Percentiles rank a stretch among this genome's conserved stretches.
These are phyloP conservation scores for Rousettus leschenaultii DNA, from an alignment of 2,113 vertebrate genomes.

Conservation along the genomic window DNA sequence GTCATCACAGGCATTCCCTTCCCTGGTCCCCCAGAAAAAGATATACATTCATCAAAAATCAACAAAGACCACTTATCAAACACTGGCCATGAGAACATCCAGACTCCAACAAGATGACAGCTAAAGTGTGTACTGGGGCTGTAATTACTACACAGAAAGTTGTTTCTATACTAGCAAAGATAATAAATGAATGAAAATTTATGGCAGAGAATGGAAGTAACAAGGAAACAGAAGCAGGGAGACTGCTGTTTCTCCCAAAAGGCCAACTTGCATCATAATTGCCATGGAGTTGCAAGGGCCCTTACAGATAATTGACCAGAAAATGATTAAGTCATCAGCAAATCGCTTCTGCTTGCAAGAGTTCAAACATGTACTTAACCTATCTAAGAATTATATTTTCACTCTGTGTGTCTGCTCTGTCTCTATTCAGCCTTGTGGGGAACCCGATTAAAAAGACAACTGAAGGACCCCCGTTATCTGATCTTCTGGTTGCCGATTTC, in stretches of 20 bases:
- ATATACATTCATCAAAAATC: constrained; percentile 90
- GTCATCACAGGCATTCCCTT: constrained; percentile 86
- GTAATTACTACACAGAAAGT: constrained; percentile 91
- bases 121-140: constrained; percentile 85
- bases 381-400: constrained; percentile 98
- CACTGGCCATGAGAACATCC: constrained; percentile 85
- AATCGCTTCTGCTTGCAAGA: constrained; percentile 96
- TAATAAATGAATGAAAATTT: constrained; percentile 92
- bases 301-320: constrained; percentile 99
- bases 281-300: constrained; percentile 89
- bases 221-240: constrained; percentile 90
- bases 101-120: constrained; percentile 87
- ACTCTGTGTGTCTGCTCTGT: constrained; percentile 92
- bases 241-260: constrained; percentile 91
- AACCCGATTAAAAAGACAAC: constrained; percentile 91
- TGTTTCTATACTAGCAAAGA: constrained; percentile 89
- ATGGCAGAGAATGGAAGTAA: constrained; percentile 88
- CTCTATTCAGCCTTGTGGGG: constrained; percentile 90
- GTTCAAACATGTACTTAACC: constrained; percentile 99
- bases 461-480: constrained; percentile 94
- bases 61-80: constrained; percentile 90
- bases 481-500: constrained; percentile 94
- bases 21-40: constrained; percentile 83
- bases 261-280: constrained; percentile 92
- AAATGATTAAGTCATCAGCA: constrained; percentile 99